Evolutionary conservation across 2,113 vertebrate genomes (phyloP), one percentile per base, ranked within the genome.

Genomic region (Sphyrna mokarran): DNA sequence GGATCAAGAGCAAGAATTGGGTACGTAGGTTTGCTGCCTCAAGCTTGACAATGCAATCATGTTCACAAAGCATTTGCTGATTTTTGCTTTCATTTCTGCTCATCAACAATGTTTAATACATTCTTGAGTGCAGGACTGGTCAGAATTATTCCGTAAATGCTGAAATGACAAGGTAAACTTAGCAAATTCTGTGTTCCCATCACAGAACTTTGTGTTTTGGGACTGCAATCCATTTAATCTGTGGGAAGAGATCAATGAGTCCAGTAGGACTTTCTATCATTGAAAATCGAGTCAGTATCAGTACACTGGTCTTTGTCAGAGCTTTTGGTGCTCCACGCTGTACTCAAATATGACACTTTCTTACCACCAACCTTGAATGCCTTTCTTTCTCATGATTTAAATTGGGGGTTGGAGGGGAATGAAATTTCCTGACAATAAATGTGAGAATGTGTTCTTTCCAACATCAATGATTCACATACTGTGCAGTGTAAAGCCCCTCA

Each of bases 1-100:
- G 61, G 95, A 95, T 85, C 72, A 96, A 0, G 23, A 97, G 4
- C 85, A 90, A 0, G 96, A 91, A 18, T 91, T 14, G 95, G 98
- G 98, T 98, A 97, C 95, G 98, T 98, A 94, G 22, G n/a, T 33
- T 14, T 43, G 29, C 8, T 43, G 0, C 3, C 4, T 95, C 58
- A 95, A 54, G 29, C 40, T 3, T 3, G 1, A 33, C 33, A 40
- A 33, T 43, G 5, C 16, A 9, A 93, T 43, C 87, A 2, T 23
- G 23, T 22, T 33, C 85, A 11, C 68, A 85, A 58, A 90, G 37
- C 91, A 94, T 18, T 43, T 10, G 23, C 63, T 40, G 22, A 0
- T 6, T 68, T 93, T 40, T 68, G n/a, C 18, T 1, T 23, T 68
- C n/a, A 40, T 29, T 68, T 72, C 22, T 48, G 86, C 48, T 70